These are phyloP conservation scores for Napeogenes inachia DNA, from an alignment of 2,888 invertebrate genomes.

Conservation along the genomic window DNA sequence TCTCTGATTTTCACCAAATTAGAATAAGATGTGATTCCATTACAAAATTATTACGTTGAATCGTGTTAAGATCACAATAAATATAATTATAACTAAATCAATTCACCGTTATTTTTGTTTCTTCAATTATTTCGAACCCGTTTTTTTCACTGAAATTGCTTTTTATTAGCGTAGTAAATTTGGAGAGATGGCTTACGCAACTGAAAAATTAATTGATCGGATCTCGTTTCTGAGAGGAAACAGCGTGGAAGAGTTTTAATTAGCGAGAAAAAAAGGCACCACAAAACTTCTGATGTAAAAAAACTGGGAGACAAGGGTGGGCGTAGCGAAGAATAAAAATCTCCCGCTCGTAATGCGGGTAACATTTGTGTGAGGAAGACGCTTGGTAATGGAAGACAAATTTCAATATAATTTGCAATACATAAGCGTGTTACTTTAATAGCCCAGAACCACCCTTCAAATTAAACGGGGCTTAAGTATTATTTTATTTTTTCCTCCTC, in stretches of 20 bases:
- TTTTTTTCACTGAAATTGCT: slow-evolving; percentile 56
- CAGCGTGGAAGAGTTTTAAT: slow-evolving; percentile 78
- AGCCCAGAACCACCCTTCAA: slow-evolving; percentile 79
- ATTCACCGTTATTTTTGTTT: slow-evolving; percentile 16
- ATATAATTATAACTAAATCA: neutral
- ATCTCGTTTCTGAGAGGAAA: slow-evolving; percentile 75
- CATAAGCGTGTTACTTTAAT: slow-evolving; percentile 80
- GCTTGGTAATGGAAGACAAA: slow-evolving; percentile 78
- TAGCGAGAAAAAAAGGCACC: slow-evolving; percentile 74
- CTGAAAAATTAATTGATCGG: slow-evolving; percentile 77
- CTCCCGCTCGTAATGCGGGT: slow-evolving; percentile 75
- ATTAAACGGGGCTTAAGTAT: slow-evolving; percentile 79
- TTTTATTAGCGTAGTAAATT: slow-evolving; percentile 70
- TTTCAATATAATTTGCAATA: slow-evolving; percentile 79
- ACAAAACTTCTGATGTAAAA: slow-evolving; percentile 74
- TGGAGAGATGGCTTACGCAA: slow-evolving; percentile 68
- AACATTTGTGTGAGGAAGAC: slow-evolving; percentile 78
- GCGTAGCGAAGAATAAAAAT: slow-evolving; percentile 71
- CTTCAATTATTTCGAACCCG: slow-evolving; percentile 65
- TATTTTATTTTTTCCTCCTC: slow-evolving; percentile 75
- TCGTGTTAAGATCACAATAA: slow-evolving; percentile 1
- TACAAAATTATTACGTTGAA: neutral
- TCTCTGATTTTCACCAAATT: slow-evolving; percentile 9
- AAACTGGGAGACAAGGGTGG: slow-evolving; percentile 75
- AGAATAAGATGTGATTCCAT: slow-evolving; percentile 7